A percentile compares a stretch with the other conserved stretches of the same genome.
phyloP scores from a whole-genome alignment of 1,140 invertebrate species.

The Zaprionus gabonicus region DNA sequence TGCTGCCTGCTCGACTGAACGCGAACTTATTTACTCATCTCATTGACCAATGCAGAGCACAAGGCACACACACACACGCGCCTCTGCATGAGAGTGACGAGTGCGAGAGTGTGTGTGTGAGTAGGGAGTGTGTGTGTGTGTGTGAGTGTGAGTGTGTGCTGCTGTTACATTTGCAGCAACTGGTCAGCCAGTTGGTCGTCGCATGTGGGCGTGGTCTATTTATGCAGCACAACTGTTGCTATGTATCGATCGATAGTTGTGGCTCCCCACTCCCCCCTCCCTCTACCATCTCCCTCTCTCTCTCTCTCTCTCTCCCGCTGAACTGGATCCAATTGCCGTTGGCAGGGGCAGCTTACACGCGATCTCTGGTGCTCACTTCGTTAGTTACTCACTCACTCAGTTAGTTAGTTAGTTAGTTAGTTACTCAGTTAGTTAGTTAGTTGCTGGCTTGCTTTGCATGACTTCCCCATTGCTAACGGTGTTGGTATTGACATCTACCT shows the following conservation, averaged over 20 bases:
- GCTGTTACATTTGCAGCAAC: constrained; percentile 53
- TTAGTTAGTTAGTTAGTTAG: constrained; percentile 44
- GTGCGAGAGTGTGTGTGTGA: background rate
- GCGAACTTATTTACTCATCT: constrained; percentile 74
- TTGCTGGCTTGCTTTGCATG: constrained; percentile 8
- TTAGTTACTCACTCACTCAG: constrained; percentile 7
- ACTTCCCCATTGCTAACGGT: constrained; percentile 23
- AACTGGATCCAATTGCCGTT: constrained; percentile 55
- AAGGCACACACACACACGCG: constrained; percentile 44
- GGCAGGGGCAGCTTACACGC: constrained; percentile 43
- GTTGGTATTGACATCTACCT: constrained; percentile 9
- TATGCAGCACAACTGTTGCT: constrained; percentile 51
- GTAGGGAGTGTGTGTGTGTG: constrained; percentile 1
- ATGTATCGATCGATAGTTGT: constrained; percentile 56
- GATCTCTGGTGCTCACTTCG: constrained; percentile 21
- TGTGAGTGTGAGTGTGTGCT: constrained; percentile 14
- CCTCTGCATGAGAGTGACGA: constrained; percentile 28
- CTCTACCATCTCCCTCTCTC: background rate
- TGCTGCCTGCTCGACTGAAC: constrained; percentile 44
- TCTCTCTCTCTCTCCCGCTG: constrained; percentile 2
- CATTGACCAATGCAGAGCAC: constrained; percentile 84
- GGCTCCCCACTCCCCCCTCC: constrained; percentile 7
- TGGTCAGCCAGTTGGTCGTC: constrained; percentile 40
- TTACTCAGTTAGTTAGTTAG: constrained; percentile 20
- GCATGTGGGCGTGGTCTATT: constrained; percentile 69